These are phyloP conservation scores for Pseudorhombus dupliciocellatus DNA, from an alignment of 2,113 vertebrate genomes.

Conservation along the genomic window DNA sequence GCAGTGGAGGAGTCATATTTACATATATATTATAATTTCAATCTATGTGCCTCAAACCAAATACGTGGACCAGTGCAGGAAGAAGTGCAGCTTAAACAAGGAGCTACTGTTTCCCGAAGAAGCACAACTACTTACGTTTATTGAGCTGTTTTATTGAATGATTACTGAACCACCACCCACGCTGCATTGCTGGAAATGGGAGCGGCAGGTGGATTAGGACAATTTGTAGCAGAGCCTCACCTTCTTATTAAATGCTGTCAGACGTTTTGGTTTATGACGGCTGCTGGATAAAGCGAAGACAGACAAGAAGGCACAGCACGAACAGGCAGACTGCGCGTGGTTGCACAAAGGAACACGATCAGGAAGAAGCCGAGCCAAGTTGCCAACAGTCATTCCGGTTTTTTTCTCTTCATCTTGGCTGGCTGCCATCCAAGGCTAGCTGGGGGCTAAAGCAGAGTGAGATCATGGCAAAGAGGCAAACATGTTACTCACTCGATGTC, in stretches of 20 bases:
- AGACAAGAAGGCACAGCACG: neutral
- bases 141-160: neutral
- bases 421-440: conserved; percentile 22
- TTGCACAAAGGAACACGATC: conserved; percentile 3
- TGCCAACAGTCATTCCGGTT: conserved; percentile 1
- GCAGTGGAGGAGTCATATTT: neutral
- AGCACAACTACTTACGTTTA: neutral
- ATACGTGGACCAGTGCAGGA: neutral
- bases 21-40: neutral
- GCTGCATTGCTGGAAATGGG: neutral
- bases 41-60: neutral
- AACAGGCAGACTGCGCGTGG: conserved; percentile 8
- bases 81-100: neutral
- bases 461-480: conserved; percentile 5
- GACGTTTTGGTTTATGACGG: neutral
- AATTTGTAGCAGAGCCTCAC: neutral
- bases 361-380: neutral
- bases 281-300: neutral
- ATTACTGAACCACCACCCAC: neutral
- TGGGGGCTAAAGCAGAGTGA: conserved; percentile 3
- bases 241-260: neutral
- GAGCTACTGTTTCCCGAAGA: neutral
- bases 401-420: conserved; percentile 4
- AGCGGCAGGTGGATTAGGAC: neutral
- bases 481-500: conserved; percentile 1